A percentile compares a stretch with the other conserved stretches of the same genome.
Conservation (phyloP, 2,113 vertebrate species). For the Poecilia latipinna region DNA sequence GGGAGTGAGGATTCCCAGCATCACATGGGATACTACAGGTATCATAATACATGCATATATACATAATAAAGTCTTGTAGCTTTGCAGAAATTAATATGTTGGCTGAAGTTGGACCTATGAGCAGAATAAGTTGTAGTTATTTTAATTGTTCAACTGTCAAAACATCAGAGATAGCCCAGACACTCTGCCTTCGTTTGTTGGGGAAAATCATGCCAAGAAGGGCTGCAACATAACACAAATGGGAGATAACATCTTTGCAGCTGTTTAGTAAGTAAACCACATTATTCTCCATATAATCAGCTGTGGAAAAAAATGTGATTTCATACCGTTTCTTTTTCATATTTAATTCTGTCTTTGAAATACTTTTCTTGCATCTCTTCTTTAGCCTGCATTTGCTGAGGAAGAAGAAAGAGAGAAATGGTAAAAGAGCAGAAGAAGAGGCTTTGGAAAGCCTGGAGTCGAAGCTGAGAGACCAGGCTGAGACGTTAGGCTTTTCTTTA, state of each 20-base stretch:
- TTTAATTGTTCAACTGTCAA: background rate
- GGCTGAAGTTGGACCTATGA: background rate
- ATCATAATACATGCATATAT: slow-evolving; percentile 12
- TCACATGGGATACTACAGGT: slow-evolving; percentile 99
- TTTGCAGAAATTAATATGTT: background rate
- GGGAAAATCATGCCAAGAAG: slow-evolving; percentile 91
- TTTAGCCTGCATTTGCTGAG: slow-evolving; percentile 85
- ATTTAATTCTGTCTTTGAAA: background rate
- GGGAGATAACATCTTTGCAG: slow-evolving; percentile 94
- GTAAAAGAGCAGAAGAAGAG: slow-evolving; percentile 76
- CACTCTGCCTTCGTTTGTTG: slow-evolving; percentile 89
- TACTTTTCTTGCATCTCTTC: background rate
- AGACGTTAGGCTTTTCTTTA: slow-evolving; percentile 85
- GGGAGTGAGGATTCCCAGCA: slow-evolving; percentile 86
- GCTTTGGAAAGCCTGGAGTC: slow-evolving; percentile 83
- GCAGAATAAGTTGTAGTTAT: background rate
- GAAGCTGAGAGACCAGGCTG: slow-evolving; percentile 83
- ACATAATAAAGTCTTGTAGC: background rate
- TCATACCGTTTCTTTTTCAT: background rate
- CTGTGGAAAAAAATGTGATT: background rate
- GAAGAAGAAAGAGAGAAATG: slow-evolving; percentile 84
- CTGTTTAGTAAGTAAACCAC: slow-evolving; percentile 87
- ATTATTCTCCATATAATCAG: background rate
- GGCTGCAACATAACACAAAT: slow-evolving; percentile 86
- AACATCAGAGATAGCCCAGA: slow-evolving; percentile 88